Percentiles rank a stretch among this genome's conserved stretches.
phyloP scores from a whole-genome alignment of 2,113 vertebrate species.

The Toxotes chatareus region DNA sequence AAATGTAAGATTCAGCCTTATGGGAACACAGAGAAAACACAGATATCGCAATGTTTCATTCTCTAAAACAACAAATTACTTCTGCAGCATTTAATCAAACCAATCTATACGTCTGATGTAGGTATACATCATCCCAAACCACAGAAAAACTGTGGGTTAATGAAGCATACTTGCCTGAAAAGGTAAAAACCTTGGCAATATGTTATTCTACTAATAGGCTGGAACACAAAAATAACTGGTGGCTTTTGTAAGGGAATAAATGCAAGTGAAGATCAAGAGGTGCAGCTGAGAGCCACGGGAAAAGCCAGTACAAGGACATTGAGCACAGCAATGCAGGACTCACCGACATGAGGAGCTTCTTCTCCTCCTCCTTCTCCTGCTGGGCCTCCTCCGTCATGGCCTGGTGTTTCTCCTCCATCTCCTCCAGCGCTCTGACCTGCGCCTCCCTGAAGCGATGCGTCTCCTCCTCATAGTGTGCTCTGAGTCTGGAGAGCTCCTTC shows the following conservation, averaged over 20 bases:
- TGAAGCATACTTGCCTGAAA: no score
- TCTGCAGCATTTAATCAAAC: background rate
- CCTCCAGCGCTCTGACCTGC: slow-evolving; percentile 91
- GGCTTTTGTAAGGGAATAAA: no score
- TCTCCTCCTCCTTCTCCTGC: slow-evolving; percentile 89
- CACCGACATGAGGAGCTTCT: slow-evolving; percentile 88
- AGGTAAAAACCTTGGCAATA: no score
- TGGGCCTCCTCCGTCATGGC: slow-evolving; percentile 88
- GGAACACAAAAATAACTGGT: no score
- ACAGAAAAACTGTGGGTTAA: no score
- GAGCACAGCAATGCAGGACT: slow-evolving; percentile 45
- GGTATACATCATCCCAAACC: no score
- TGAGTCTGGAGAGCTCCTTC: slow-evolving; percentile 90
- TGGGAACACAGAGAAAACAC: background rate
- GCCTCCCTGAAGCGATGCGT: slow-evolving; percentile 88
- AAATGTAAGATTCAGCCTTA: background rate
- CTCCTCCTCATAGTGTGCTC: slow-evolving; percentile 91
- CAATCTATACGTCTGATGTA: background rate
- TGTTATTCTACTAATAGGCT: no score
- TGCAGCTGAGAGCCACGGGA: no score
- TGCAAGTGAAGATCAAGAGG: no score
- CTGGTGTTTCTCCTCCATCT: slow-evolving; percentile 92
- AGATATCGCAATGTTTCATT: background rate
- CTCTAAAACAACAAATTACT: background rate
- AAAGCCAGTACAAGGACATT: no score